Evolutionary conservation across 2,797 vertebrate genomes (phyloP).

Genomic region (Phoeniculus purpureus): DNA sequence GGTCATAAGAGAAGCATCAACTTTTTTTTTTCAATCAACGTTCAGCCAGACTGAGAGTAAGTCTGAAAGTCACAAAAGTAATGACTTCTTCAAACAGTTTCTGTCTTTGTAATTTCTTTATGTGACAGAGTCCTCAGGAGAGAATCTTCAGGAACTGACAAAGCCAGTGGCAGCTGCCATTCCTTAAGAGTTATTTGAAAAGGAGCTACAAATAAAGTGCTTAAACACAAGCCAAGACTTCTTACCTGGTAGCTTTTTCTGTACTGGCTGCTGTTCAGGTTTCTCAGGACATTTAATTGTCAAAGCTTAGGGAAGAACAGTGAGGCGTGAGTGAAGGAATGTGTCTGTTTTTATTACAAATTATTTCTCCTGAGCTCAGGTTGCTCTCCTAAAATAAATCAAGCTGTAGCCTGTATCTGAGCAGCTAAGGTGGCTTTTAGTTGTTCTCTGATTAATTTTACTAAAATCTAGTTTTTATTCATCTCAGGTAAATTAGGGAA

Average conservation of each 20-base stretch:
- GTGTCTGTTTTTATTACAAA: not conserved
- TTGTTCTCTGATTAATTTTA: not conserved
- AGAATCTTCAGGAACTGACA: not conserved
- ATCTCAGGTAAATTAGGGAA: not conserved
- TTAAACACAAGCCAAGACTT: not conserved
- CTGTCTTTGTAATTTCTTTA: not conserved
- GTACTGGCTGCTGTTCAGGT: conserved; percentile 77
- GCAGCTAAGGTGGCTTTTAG: not conserved
- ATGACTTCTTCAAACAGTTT: not conserved
- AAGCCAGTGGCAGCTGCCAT: not conserved
- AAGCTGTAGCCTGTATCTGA: not conserved
- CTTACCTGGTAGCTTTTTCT: conserved; percentile 92
- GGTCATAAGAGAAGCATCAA: not conserved
- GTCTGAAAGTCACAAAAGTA: not conserved
- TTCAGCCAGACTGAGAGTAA: not conserved
- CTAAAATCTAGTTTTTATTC: not conserved
- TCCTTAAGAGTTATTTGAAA: not conserved
- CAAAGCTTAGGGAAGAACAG: conserved; percentile 77
- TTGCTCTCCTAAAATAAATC: not conserved
- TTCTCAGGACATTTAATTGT: conserved; percentile 87
- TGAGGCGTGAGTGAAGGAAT: not conserved
- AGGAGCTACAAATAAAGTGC: not conserved
- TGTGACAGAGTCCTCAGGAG: not conserved
- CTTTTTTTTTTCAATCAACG: not conserved
- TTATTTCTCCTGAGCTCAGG: not conserved